Evolutionary conservation across 1,140 invertebrate genomes (phyloP).

Genomic region (Drosophila melanica): DNA sequence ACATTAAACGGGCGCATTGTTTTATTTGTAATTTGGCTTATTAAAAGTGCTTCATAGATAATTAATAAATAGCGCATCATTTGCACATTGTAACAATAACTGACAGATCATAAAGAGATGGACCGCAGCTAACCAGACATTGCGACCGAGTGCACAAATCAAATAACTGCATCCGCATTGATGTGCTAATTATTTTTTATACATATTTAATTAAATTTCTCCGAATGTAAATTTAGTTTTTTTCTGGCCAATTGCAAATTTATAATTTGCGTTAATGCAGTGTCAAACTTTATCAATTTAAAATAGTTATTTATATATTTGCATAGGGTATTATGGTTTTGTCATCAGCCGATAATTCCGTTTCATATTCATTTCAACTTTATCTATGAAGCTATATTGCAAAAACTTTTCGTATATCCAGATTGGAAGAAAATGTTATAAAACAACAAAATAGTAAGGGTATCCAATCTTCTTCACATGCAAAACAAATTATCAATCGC

Average conservation of each 20-base stretch:
- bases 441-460: no score
- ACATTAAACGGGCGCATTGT: conserved; percentile 16
- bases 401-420: no score
- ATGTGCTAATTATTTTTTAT: conserved; percentile 74
- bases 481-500: no score
- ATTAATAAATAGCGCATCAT: conserved; percentile 77
- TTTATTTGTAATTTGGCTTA: conserved; percentile 67
- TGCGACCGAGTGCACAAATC: conserved; percentile 58
- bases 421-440: no score
- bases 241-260: conserved; percentile 2
- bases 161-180: conserved; percentile 66
- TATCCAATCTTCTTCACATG: no score
- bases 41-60: conserved; percentile 74
- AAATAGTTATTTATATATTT: neutral
- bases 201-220: conserved; percentile 74
- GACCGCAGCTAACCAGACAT: conserved; percentile 28
- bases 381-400: no score
- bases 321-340: neutral
- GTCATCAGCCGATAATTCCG: no score
- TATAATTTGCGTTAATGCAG: neutral
- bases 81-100: conserved; percentile 43
- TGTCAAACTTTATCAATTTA: conserved; percentile 8
- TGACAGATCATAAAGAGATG: conserved; percentile 16
- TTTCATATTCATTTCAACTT: no score
- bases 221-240: conserved; percentile 3